phyloP scores from a whole-genome alignment of 2,888 invertebrate genomes.

The Caenorhabditis uteleia region DNA sequence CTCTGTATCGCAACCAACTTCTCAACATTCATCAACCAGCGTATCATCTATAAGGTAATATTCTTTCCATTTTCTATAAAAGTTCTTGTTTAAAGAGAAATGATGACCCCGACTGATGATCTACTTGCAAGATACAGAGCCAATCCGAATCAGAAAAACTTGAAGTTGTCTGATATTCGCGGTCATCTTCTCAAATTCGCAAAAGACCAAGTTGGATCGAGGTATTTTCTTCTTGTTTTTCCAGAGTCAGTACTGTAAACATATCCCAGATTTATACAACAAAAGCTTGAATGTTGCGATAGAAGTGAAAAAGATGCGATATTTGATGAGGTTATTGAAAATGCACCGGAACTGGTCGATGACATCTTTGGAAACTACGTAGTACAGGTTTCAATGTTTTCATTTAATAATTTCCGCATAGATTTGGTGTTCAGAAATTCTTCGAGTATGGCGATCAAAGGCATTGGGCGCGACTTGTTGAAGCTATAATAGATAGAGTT shows the following conservation, averaged over 20 bases:
- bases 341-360: constrained; percentile 95
- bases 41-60: too few relatives aligned
- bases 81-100: constrained; percentile 6
- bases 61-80: neutral
- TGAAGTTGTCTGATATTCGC: constrained; percentile 83
- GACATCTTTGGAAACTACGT: constrained; percentile 99
- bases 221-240: too few relatives aligned
- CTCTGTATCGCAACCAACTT: too few relatives aligned
- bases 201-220: constrained; percentile 96
- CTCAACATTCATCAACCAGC: too few relatives aligned
- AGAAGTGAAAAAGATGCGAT: constrained; percentile 95
- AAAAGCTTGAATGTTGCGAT: constrained; percentile 94
- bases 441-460: constrained; percentile 97
- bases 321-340: constrained; percentile 92
- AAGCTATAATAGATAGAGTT: constrained; percentile 75
- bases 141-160: constrained; percentile 15
- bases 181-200: constrained; percentile 99
- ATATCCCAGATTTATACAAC: constrained; percentile 87
- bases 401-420: neutral
- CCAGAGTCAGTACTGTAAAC: neutral
- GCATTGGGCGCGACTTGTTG: constrained; percentile 86
- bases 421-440: constrained; percentile 85
- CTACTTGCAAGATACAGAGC: constrained; percentile 23
- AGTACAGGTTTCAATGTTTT: too few relatives aligned
- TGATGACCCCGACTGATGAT: constrained; percentile 3